Percentiles rank a stretch among this genome's conserved stretches.
Conservation (phyloP, 2,888 invertebrate genomes). For the Ornithoptera alexandrae region DNA sequence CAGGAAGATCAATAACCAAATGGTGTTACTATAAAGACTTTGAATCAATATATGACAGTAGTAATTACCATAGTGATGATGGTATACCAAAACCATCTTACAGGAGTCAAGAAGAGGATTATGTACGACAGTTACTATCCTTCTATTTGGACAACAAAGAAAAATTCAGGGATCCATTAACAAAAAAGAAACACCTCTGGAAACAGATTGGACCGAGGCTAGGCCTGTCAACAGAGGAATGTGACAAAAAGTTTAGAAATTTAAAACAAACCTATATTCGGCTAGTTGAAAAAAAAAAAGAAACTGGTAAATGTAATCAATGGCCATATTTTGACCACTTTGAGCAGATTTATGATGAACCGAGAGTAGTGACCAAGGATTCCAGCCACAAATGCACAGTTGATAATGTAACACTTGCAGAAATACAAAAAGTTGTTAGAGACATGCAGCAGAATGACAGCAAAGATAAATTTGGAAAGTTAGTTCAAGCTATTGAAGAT, state of each 20-base stretch:
- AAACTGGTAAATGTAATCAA: slow-evolving; percentile 54
- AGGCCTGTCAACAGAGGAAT: slow-evolving; percentile 61
- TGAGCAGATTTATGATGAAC: slow-evolving; percentile 62
- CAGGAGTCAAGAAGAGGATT: slow-evolving; percentile 51
- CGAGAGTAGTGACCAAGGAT: slow-evolving; percentile 25
- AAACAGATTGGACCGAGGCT: slow-evolving; percentile 53
- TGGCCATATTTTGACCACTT: slow-evolving; percentile 71
- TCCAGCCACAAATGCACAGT: slow-evolving; percentile 36
- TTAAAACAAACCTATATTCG: slow-evolving; percentile 69
- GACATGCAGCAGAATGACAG: slow-evolving; percentile 49
- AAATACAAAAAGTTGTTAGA: slow-evolving; percentile 49
- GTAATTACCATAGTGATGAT: slow-evolving; percentile 34
- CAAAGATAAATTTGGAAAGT: slow-evolving; percentile 54
- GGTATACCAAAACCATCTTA: slow-evolving; percentile 36
- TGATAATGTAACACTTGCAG: slow-evolving; percentile 47
- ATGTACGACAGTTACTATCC: slow-evolving; percentile 58
- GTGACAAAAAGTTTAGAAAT: slow-evolving; percentile 69
- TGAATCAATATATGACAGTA: slow-evolving; percentile 54
- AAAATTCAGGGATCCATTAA: slow-evolving; percentile 59
- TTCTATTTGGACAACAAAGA: slow-evolving; percentile 66
- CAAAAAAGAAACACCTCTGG: slow-evolving; percentile 66
- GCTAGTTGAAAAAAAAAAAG: slow-evolving; percentile 52
- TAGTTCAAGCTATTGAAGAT: slow-evolving; percentile 60
- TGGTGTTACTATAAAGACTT: slow-evolving; percentile 70
- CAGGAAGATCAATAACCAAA: slow-evolving; percentile 54